These are phyloP conservation scores for Pinna nobilis DNA, from an alignment of 1,140 invertebrate genomes.

Conservation along the genomic window DNA sequence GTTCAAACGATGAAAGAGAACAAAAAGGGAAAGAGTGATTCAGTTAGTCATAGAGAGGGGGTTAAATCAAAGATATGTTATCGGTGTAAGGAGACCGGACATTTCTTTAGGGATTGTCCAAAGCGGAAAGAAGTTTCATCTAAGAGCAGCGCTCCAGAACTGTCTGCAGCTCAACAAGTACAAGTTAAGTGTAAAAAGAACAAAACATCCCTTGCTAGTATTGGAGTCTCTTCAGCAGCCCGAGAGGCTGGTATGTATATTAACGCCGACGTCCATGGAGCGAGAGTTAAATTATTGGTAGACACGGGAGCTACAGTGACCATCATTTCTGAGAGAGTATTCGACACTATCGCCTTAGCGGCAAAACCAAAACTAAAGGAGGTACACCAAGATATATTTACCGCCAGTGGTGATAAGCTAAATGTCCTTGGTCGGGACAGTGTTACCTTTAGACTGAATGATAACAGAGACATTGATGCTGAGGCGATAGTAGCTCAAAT, in stretches of 20 bases:
- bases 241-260: constrained; percentile 8
- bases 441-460: neutral
- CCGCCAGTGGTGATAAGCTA: constrained; percentile 20
- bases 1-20: too few species aligned
- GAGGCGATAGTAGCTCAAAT: constrained; percentile 22
- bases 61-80: too few species aligned
- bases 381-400: constrained; percentile 3
- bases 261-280: neutral
- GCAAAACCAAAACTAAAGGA: neutral
- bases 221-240: too few species aligned
- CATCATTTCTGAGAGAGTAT: constrained; percentile 1
- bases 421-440: neutral
- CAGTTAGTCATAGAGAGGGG: too few species aligned
- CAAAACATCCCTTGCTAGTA: too few species aligned
- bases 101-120: too few species aligned
- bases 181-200: too few species aligned
- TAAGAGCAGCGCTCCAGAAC: too few species aligned
- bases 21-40: too few species aligned
- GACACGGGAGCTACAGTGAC: constrained; percentile 16
- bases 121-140: too few species aligned
- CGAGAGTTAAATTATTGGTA: constrained; percentile 2
- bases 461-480: neutral
- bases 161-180: too few species aligned
- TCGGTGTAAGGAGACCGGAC: too few species aligned
- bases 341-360: neutral